Percentiles rank a stretch among this genome's conserved stretches.
These are phyloP conservation scores for Poecilus cupreus DNA, from an alignment of 2,888 invertebrate genomes.

Conservation along the genomic window DNA sequence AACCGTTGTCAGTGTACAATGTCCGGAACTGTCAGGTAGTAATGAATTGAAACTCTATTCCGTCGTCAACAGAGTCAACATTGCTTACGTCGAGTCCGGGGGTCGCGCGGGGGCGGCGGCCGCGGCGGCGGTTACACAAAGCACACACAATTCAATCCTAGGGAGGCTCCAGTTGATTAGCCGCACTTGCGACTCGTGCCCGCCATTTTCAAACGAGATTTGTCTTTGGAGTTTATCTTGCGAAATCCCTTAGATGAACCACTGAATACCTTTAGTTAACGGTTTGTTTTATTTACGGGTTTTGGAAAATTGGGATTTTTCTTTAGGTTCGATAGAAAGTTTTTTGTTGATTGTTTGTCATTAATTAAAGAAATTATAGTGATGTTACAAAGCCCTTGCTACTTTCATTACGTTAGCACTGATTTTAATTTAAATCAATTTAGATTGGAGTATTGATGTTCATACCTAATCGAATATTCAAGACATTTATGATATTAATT, in stretches of 20 bases:
- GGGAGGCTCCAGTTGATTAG: slow-evolving; percentile 49
- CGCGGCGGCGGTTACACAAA: slow-evolving; percentile 63
- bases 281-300: slow-evolving; percentile 17
- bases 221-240: slow-evolving; percentile 71
- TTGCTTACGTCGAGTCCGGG: slow-evolving; percentile 46
- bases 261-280: slow-evolving; percentile 58
- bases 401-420: too few species aligned
- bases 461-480: too few species aligned
- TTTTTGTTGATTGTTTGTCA: not conserved
- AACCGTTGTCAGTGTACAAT: slow-evolving; percentile 51
- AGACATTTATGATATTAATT: too few species aligned
- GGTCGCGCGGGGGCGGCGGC: not conserved
- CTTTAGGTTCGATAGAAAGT: not conserved
- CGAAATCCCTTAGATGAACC: slow-evolving; percentile 53
- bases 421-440: too few species aligned
- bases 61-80: slow-evolving; percentile 71
- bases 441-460: too few species aligned
- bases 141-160: slow-evolving; percentile 69
- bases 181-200: slow-evolving; percentile 64
- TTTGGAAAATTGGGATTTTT: slow-evolving; percentile 5
- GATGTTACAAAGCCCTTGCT: not conserved
- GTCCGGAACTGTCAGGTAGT: slow-evolving; percentile 61
- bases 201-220: slow-evolving; percentile 69
- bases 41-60: slow-evolving; percentile 73
- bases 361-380: not conserved